Conservation (phyloP, 2,797 vertebrate species). For the Tenualosa ilisha region DNA sequence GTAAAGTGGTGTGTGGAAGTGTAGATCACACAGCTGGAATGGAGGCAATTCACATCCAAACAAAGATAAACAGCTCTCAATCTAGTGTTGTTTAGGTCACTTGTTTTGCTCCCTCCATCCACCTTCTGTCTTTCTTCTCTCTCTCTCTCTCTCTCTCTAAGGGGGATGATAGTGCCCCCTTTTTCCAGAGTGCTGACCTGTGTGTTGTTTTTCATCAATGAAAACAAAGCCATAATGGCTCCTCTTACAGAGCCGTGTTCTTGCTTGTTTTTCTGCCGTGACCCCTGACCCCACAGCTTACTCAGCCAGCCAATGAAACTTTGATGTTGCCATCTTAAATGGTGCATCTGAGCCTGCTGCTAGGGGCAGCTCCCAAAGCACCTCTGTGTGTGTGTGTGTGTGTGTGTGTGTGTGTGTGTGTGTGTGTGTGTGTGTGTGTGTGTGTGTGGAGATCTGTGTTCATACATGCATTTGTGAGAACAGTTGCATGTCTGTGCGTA, state of each 20-base stretch:
- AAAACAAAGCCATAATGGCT: constrained; percentile 60
- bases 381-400: neutral
- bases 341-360: neutral
- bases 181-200: neutral
- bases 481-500: neutral
- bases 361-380: neutral
- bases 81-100: neutral
- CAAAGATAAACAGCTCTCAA: too few species aligned
- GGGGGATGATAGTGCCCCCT: neutral
- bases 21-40: too few species aligned
- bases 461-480: too few species aligned
- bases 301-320: constrained; percentile 9
- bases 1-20: too few species aligned
- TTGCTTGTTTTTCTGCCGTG: constrained; percentile 66
- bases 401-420: neutral
- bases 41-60: too few species aligned
- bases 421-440: neutral
- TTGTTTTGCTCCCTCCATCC: neutral
- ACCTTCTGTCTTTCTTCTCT: too few species aligned
- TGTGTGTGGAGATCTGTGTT: too few species aligned
- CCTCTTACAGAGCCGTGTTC: constrained; percentile 69
- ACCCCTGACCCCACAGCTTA: constrained; percentile 59
- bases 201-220: neutral
- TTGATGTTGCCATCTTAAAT: neutral
- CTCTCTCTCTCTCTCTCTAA: neutral